A percentile compares a stretch with the other conserved stretches of the same genome.
phyloP scores from a whole-genome alignment of 2,888 invertebrate species.

The Mechanitis mazaeus region DNA sequence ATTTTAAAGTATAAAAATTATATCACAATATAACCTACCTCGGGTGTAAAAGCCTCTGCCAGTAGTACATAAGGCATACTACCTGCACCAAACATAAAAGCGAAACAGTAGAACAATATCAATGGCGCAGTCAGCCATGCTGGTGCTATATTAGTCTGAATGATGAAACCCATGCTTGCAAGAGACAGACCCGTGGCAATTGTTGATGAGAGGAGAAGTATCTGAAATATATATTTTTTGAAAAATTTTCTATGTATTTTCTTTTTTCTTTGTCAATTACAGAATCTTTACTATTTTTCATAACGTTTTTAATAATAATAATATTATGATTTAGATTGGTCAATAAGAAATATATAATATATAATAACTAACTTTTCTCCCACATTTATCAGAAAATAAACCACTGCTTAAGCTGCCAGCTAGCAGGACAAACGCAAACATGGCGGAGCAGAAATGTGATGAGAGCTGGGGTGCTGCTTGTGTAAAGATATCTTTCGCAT shows the following conservation, averaged over 20 bases:
- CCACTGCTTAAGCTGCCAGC: slow-evolving; percentile 62
- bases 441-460: slow-evolving; percentile 74
- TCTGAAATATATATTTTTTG: slow-evolving; percentile 37
- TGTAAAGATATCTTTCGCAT: slow-evolving; percentile 72
- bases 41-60: slow-evolving; percentile 52
- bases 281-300: too few relatives aligned
- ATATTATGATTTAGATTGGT: too few relatives aligned
- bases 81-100: slow-evolving; percentile 61
- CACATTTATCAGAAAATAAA: slow-evolving; percentile 75
- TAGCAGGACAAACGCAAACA: slow-evolving; percentile 76
- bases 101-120: slow-evolving; percentile 57
- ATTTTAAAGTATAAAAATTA: not conserved
- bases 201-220: slow-evolving; percentile 55
- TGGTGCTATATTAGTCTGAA: slow-evolving; percentile 48
- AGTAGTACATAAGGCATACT: slow-evolving; percentile 50
- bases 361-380: slow-evolving; percentile 67
- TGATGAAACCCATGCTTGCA: slow-evolving; percentile 45
- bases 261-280: too few relatives aligned
- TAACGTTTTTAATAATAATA: too few relatives aligned
- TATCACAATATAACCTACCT: slow-evolving; percentile 38
- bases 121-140: slow-evolving; percentile 58
- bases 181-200: slow-evolving; percentile 46
- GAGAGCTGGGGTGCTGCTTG: slow-evolving; percentile 69
- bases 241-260: too few relatives aligned
- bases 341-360: too few relatives aligned